Conservation (phyloP, 1,140 invertebrate genomes). For the Formica selysi region DNA sequence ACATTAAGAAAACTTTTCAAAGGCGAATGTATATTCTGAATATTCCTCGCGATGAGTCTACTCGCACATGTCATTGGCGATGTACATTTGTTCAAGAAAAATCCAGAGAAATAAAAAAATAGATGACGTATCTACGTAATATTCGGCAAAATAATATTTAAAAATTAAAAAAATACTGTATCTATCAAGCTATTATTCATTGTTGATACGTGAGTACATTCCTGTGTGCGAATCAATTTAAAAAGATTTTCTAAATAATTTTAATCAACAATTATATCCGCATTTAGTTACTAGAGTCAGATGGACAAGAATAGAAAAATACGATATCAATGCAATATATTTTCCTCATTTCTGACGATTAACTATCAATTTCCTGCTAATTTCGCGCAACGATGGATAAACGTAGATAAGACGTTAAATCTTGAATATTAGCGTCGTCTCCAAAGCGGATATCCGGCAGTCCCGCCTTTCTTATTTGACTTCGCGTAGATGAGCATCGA, state of each 20-base stretch:
- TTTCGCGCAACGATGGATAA: constrained; percentile 27
- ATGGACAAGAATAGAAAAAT: not conserved
- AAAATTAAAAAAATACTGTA: not conserved
- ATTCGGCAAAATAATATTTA: not conserved
- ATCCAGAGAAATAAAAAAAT: not conserved
- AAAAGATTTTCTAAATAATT: not conserved
- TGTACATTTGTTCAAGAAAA: not conserved
- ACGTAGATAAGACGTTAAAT: constrained; percentile 32
- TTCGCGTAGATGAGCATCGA: constrained; percentile 32
- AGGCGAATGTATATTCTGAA: constrained; percentile 1
- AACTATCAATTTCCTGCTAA: constrained; percentile 45
- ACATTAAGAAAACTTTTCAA: constrained; percentile 13
- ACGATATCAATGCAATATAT: constrained; percentile 21
- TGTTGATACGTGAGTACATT: not conserved
- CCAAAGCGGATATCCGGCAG: constrained; percentile 43
- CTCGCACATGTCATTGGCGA: not conserved
- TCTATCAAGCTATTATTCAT: not conserved
- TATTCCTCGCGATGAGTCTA: constrained; percentile 6
- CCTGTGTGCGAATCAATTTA: constrained; percentile 9
- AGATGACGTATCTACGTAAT: not conserved
- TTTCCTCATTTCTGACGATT: constrained; percentile 26
- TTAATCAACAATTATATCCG: constrained; percentile 18
- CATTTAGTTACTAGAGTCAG: not conserved
- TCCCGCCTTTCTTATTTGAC: constrained; percentile 43
- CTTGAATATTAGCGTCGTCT: constrained; percentile 25